A percentile compares a stretch with the other conserved stretches of the same genome.
phyloP scores from a whole-genome alignment of 2,113 vertebrate genomes.

The Alectura lathami region DNA sequence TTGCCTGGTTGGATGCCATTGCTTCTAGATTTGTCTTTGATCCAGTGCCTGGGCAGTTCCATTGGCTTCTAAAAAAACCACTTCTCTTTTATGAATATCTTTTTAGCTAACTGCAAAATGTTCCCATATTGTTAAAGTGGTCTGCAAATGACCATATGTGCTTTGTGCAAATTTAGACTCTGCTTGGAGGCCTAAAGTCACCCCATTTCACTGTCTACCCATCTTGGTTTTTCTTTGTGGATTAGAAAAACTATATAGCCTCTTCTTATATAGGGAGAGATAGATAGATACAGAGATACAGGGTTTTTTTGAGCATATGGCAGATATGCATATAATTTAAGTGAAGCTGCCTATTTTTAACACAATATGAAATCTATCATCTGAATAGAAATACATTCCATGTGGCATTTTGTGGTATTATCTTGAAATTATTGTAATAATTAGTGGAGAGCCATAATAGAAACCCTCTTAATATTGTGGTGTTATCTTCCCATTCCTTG shows the following conservation, averaged over 20 bases:
- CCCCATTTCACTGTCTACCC: conserved; percentile 9
- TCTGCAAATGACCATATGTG: background rate
- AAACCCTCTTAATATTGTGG: conserved; percentile 58
- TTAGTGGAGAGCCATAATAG: conserved; percentile 47
- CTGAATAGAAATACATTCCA: conserved; percentile 62
- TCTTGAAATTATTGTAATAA: conserved; percentile 67
- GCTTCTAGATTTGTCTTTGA: background rate
- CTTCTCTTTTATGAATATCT: background rate
- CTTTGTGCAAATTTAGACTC: background rate
- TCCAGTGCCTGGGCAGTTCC: background rate
- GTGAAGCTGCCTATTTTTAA: conserved; percentile 51
- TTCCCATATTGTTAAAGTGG: background rate
- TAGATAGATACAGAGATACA: no score
- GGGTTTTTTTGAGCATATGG: conserved; percentile 2
- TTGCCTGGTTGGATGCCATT: fast-evolving
- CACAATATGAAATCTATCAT: conserved; percentile 55
- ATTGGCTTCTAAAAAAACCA: background rate
- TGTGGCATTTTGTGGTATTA: conserved; percentile 21
- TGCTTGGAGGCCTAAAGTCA: background rate
- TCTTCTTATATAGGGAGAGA: background rate
- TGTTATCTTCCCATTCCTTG: background rate
- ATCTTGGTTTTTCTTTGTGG: conserved; percentile 39
- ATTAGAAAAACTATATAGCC: conserved; percentile 35
- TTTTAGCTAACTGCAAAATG: background rate
- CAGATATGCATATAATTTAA: conserved; percentile 52